Evolutionary conservation across 2,797 vertebrate genomes (phyloP), one percentile per base, ranked within the genome.

Genomic region (Phoxinus dragarum): DNA sequence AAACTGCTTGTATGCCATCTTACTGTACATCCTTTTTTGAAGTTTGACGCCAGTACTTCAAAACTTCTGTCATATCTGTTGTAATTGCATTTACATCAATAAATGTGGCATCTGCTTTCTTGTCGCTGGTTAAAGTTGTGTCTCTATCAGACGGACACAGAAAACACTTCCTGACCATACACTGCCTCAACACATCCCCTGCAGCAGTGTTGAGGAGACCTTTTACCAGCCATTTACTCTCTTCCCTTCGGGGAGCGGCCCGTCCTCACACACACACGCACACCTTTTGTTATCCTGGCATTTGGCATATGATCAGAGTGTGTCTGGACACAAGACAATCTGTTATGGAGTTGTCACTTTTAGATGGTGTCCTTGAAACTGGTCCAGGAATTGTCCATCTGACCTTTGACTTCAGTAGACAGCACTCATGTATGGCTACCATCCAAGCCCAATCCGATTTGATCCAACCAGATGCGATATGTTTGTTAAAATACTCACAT

Each of bases 261-360:
- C 12, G 10, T 82, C 31, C 49, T 69, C 80, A 54, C 47, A 66
- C 64, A 59, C 73, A 38, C 73, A 38, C 81, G 17, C 74, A 77
- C 84, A 86, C 89, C 86, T 92, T 93, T 86, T 93, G 90, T 94
- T 92, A 91, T 91, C 90, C 93, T 91, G 90, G 91, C 90, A 90
- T 49, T 88, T 94, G 93, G 93, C 93, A 86, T 85, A 42, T 14
- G 92, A 94, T 93, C 91, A 93, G 91, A 93, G 91, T 88, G 64
- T 77, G 77, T 88, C 84, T 71, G 21, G 88, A 85, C 89, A 90
- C 88, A 89, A 91, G 90, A 88, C 93, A 88, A 90, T 90, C 87
- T 82, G 86, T 88, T 89, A 90, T 84, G 87, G 88, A 88, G 89
- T 86, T 87, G 88, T 86, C 66, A 80, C 67, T 31, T 71, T 61